Percentiles rank a stretch among this genome's conserved stretches.
Conservation (phyloP, 2,113 vertebrate genomes). For the Rhizomys pruinosus region DNA sequence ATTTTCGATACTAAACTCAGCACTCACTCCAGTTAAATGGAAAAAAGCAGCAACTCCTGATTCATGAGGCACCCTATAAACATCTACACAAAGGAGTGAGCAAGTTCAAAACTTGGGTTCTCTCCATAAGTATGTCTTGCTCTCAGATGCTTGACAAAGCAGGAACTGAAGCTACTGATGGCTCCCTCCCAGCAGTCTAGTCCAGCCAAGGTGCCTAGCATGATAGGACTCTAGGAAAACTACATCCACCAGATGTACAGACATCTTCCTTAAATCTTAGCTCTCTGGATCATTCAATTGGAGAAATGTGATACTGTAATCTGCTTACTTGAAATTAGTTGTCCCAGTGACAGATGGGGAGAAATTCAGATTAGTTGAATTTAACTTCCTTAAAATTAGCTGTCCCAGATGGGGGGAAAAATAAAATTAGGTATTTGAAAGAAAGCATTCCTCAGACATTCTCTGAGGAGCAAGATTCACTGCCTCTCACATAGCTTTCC, state of each 20-base stretch:
- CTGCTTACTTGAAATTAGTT: conserved; percentile 37
- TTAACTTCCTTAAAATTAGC: conserved; percentile 31
- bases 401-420: not conserved
- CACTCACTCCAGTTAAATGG: conserved; percentile 61
- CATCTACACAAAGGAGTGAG: conserved; percentile 66
- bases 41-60: conserved; percentile 47
- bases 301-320: not conserved
- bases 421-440: conserved; percentile 52
- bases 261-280: not conserved
- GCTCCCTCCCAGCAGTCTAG: not conserved
- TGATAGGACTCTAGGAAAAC: not conserved
- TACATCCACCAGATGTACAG: not conserved
- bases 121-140: conserved; percentile 40
- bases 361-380: too few species aligned
- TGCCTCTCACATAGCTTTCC: conserved; percentile 57
- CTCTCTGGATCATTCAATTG: not conserved
- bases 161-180: not conserved
- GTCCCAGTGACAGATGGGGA: not conserved
- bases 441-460: not conserved
- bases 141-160: conserved; percentile 73
- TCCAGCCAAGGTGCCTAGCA: not conserved
- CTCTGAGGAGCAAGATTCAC: conserved; percentile 45
- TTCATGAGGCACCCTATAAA: conserved; percentile 67
- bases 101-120: conserved; percentile 57
- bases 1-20: conserved; percentile 66